These are phyloP conservation scores for Stomatorhinus ivindoensis DNA, from an alignment of 2,113 vertebrate species.

Conservation along the genomic window DNA sequence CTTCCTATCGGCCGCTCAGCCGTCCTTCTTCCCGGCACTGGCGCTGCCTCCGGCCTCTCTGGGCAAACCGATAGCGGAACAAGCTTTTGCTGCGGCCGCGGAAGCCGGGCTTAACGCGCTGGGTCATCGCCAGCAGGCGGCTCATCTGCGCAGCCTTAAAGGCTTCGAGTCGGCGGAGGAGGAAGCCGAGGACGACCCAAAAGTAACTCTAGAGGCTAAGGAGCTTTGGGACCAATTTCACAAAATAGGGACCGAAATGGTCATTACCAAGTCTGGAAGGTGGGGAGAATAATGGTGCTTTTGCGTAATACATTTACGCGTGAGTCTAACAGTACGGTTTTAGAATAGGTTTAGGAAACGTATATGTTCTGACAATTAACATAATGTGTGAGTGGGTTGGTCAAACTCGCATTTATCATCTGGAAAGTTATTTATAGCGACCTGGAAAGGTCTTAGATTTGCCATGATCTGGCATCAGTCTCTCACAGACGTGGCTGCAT, in stretches of 20 bases:
- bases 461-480: neutral
- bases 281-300: slow-evolving; percentile 42
- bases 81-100: slow-evolving; percentile 63
- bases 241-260: slow-evolving; percentile 95
- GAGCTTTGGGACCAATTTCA: slow-evolving; percentile 94
- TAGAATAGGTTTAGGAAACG: neutral
- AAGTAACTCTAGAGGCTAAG: slow-evolving; percentile 88
- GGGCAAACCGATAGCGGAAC: slow-evolving; percentile 68
- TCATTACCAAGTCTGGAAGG: slow-evolving; percentile 97
- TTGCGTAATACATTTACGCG: neutral
- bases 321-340: neutral
- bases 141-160: slow-evolving; percentile 69
- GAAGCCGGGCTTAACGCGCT: slow-evolving; percentile 72
- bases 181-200: slow-evolving; percentile 80
- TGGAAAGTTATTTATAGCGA: neutral
- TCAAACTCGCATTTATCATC: neutral
- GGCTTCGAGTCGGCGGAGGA: slow-evolving; percentile 72
- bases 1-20: slow-evolving; percentile 73
- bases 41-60: slow-evolving; percentile 67
- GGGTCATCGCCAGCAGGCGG: slow-evolving; percentile 68
- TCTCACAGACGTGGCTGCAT: neutral
- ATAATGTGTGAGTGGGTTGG: neutral
- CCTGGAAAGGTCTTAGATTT: neutral
- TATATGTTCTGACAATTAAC: neutral
- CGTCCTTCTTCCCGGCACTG: slow-evolving; percentile 73